phyloP scores from a whole-genome alignment of 2,888 invertebrate species.

The Megaustenia siamemsis region DNA sequence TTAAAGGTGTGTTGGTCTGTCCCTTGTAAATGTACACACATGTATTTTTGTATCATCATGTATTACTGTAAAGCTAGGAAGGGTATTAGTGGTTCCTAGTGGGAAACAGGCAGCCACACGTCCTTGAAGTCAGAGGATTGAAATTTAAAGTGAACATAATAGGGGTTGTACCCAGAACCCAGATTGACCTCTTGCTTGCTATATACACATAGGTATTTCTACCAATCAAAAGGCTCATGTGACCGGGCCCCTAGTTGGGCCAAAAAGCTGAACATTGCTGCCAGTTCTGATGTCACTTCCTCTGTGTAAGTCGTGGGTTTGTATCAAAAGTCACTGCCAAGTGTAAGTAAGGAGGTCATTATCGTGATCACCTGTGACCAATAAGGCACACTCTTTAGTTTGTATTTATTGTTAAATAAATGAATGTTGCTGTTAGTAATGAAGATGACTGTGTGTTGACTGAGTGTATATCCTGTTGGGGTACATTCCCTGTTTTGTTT shows the following conservation, averaged over 20 bases:
- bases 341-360: slow-evolving; percentile 47
- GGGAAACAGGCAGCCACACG: too few species aligned
- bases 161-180: slow-evolving; percentile 34
- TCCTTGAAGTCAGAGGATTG: background rate
- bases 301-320: slow-evolving; percentile 46
- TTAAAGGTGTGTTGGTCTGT: too few species aligned
- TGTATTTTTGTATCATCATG: too few species aligned
- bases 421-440: too few species aligned
- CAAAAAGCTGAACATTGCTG: slow-evolving; percentile 47
- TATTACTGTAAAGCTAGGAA: too few species aligned
- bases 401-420: too few species aligned
- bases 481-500: too few species aligned
- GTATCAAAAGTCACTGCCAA: slow-evolving; percentile 35
- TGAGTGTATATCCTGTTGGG: too few species aligned
- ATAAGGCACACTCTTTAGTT: too few species aligned
- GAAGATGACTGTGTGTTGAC: too few species aligned
- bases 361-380: slow-evolving; percentile 4
- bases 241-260: slow-evolving; percentile 43
- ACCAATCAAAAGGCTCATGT: slow-evolving; percentile 42
- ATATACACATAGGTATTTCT: slow-evolving; percentile 54
- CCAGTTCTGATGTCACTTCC: slow-evolving; percentile 20
- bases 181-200: slow-evolving; percentile 55
- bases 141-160: background rate
- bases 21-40: too few species aligned
- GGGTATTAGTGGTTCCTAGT: too few species aligned